phyloP scores from a whole-genome alignment of 2,113 vertebrate genomes.

The Canis aureus region DNA sequence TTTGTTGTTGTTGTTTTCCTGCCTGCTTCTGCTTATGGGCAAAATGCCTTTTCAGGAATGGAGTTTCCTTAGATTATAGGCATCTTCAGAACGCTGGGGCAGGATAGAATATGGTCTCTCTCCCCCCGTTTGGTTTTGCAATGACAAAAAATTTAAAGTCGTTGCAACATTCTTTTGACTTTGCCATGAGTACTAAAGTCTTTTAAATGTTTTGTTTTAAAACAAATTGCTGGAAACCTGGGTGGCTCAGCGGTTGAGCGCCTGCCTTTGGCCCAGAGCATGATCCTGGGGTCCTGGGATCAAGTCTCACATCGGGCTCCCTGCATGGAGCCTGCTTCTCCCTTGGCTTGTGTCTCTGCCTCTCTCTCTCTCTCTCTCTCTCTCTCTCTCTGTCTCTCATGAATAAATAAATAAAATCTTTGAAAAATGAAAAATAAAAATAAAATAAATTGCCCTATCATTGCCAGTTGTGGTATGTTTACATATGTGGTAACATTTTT shows the following conservation, averaged over 20 bases:
- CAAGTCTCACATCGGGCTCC: too few species aligned
- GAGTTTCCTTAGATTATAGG: neutral
- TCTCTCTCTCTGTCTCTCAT: too few species aligned
- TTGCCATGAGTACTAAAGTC: neutral
- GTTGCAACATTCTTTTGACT: neutral
- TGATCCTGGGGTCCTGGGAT: too few species aligned
- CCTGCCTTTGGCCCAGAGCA: too few species aligned
- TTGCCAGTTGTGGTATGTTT: neutral
- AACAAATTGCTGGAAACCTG: neutral
- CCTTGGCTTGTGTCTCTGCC: too few species aligned
- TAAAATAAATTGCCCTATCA: neutral
- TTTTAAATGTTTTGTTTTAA: conserved; percentile 29
- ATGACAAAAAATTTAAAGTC: neutral
- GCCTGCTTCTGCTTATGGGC: neutral
- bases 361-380: too few species aligned
- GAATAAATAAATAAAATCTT: too few species aligned
- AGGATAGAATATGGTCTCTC: neutral
- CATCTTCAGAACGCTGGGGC: neutral
- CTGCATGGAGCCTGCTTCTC: too few species aligned
- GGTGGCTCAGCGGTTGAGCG: too few species aligned
- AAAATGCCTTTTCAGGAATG: conserved; percentile 25
- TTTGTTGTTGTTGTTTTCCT: neutral
- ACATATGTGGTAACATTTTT: conserved; percentile 9
- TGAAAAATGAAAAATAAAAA: too few species aligned
- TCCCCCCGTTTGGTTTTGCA: neutral